A percentile compares a stretch with the other conserved stretches of the same genome.
These are phyloP conservation scores for Diplosoma virens DNA, from an alignment of 23 tunicate genomes.

Conservation along the genomic window DNA sequence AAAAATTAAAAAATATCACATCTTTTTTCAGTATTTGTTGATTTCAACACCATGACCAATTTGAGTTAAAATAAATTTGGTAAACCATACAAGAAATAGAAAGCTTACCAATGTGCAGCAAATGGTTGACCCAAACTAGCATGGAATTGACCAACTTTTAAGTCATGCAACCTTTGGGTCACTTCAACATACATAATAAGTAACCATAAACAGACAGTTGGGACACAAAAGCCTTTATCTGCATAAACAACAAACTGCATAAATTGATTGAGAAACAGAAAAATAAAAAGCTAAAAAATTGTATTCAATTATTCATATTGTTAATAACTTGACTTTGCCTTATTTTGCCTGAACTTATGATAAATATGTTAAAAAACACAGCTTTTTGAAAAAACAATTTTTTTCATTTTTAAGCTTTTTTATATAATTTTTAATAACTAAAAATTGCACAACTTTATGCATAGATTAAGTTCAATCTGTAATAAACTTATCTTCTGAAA, in stretches of 20 bases:
- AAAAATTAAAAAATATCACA: not conserved
- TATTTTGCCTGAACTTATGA: too few relatives aligned
- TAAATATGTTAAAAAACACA: too few relatives aligned
- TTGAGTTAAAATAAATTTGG: too few relatives aligned
- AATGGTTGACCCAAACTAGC: constrained; percentile 78
- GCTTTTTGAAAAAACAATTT: too few relatives aligned
- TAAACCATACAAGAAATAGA: not conserved
- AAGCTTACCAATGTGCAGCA: constrained; percentile 89
- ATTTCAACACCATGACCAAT: too few relatives aligned
- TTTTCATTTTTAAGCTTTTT: not conserved
- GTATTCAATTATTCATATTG: not conserved
- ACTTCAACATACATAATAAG: constrained; percentile 82
- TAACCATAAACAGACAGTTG: constrained; percentile 74
- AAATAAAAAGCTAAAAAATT: not conserved
- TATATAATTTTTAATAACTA: too few relatives aligned
- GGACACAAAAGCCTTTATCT: constrained; percentile 83
- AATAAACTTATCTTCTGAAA: too few relatives aligned
- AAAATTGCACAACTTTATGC: too few relatives aligned
- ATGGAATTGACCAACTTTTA: constrained; percentile 59
- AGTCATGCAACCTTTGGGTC: constrained; percentile 50
- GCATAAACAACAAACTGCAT: not conserved
- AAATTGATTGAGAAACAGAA: not conserved
- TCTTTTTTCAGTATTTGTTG: too few relatives aligned
- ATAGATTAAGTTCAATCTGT: too few relatives aligned
- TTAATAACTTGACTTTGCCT: not conserved